Evolutionary conservation across 2,113 vertebrate species (phyloP).

Genomic region (Sinosuthora webbiana): DNA sequence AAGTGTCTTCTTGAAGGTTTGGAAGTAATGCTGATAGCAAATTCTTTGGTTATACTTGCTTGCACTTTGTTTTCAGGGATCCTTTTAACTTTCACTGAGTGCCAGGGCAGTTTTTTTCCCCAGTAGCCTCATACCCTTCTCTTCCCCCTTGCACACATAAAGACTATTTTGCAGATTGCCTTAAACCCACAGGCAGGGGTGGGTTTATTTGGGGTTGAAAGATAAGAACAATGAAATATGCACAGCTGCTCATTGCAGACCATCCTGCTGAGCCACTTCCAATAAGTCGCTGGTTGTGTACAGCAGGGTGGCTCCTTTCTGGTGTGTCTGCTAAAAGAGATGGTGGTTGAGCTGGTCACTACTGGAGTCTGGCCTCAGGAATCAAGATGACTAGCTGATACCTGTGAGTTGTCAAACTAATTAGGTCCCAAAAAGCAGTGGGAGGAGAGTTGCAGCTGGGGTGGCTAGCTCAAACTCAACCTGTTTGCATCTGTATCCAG

Average conservation of each 20-base stretch:
- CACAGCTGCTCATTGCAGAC: neutral
- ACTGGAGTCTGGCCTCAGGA: neutral
- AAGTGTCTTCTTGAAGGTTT: neutral
- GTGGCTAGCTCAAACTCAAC: neutral
- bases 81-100: neutral
- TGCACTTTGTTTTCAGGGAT: neutral
- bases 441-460: neutral
- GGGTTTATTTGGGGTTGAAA: neutral
- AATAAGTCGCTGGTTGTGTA: accelerated
- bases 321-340: neutral
- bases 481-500: neutral
- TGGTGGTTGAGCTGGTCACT: neutral
- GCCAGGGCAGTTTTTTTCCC: neutral
- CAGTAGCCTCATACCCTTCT: neutral
- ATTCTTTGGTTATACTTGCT: neutral
- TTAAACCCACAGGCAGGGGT: neutral
- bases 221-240: neutral
- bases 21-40: neutral
- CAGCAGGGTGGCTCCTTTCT: neutral
- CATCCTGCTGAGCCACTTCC: neutral
- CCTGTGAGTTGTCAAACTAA: neutral
- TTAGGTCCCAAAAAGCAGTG: neutral
- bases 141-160: neutral
- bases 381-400: neutral
- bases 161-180: neutral